Evolutionary conservation across 2,113 vertebrate species (phyloP), one percentile per base, ranked within the genome.

Genomic region (Hemibates koningsi): DNA sequence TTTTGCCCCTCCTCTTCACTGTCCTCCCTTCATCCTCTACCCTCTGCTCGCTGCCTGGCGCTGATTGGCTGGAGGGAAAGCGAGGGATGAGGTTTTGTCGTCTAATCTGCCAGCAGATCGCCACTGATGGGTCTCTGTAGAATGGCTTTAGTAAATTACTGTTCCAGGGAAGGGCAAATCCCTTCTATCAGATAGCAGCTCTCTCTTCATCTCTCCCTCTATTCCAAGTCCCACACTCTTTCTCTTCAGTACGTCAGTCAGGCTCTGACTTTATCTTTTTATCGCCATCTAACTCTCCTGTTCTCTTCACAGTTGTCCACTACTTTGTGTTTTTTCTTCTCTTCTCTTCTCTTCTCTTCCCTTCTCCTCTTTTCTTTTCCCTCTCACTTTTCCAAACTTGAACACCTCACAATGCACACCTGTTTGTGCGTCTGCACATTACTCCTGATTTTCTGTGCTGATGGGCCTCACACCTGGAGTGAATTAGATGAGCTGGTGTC

Each of bases 91-190:
- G 94, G 86, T 91, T 94, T 94, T 95, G 95, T 91, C 76, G 9
- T 94, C 91, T 96, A 95, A 96, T 96, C 96, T 95, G 91, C 66
- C 89, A 90, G 89, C 92, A 91, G 95, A 96, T 96, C 95, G 61
- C 92, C 90, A 93, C 93, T 95, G 95, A 95, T 96, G 95, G 94
- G 92, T 92, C 93, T 92, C 90, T 94, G 94, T 92, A 95, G 95
- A 94, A 94, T 94, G 94, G 93, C 94, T 96, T 96, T 94, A 95
- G 93, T 95, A 95, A 95, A 96, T 96, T 94, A 95, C 94, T 95
- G 94, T 95, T 95, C 91, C 92, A 95, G 93, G 87, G 93, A 91
- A 92, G 92, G 94, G 88, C 94, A 96, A 96, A 96, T 96, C 95
- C 94, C 94, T 91, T 94, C 91, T 87, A 95, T 95, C 95, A 94